Evolutionary conservation across 2,888 invertebrate species (phyloP).

Genomic region (Chrysolina americana): DNA sequence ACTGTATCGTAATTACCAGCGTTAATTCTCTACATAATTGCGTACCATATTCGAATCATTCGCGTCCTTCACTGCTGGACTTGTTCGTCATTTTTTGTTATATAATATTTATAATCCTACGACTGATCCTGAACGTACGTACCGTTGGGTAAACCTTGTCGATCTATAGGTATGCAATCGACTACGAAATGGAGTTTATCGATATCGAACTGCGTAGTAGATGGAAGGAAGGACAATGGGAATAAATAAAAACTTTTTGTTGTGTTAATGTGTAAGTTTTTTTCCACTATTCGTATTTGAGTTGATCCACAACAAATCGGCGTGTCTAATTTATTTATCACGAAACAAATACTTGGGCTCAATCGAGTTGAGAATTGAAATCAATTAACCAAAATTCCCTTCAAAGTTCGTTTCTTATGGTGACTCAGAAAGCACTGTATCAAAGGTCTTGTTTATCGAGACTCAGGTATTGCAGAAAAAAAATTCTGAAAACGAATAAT

Average conservation of each 20-base stretch:
- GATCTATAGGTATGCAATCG: not conserved
- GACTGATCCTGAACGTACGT: conserved; percentile 8
- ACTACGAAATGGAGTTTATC: not conserved
- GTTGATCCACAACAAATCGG: too few relatives aligned
- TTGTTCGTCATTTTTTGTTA: conserved; percentile 25
- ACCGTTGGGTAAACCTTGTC: not conserved
- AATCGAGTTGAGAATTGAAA: too few relatives aligned
- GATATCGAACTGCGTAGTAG: conserved; percentile 2
- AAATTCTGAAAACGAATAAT: too few relatives aligned
- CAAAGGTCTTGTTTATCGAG: too few relatives aligned
- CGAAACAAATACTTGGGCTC: too few relatives aligned
- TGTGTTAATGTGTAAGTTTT: not conserved
- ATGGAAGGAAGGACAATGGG: not conserved
- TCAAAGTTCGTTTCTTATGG: too few relatives aligned
- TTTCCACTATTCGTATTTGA: not conserved
- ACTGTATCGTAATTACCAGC: conserved; percentile 32
- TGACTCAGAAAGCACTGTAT: too few relatives aligned
- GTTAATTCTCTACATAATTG: conserved; percentile 31
- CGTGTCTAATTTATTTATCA: too few relatives aligned
- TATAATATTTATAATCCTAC: conserved; percentile 24
- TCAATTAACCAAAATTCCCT: too few relatives aligned
- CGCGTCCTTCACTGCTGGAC: conserved; percentile 28
- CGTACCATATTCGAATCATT: conserved; percentile 27
- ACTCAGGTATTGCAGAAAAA: too few relatives aligned
- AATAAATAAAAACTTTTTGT: not conserved